These are phyloP conservation scores for Acromyrmex charruanus DNA, from an alignment of 1,140 invertebrate species.

Conservation along the genomic window DNA sequence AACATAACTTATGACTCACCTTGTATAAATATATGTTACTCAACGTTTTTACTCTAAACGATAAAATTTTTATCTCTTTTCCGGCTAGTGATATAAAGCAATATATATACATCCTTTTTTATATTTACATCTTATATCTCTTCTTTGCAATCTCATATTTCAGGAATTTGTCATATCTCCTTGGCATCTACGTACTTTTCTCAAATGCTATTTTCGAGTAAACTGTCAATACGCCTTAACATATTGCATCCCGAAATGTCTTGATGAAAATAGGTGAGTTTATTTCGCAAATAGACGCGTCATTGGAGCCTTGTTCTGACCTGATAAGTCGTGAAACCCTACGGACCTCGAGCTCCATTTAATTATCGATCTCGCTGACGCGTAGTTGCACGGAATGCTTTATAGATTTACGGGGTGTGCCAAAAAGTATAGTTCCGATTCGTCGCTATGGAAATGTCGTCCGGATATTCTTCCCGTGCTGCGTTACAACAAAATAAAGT, in stretches of 20 bases:
- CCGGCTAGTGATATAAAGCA: not conserved
- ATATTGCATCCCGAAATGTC: not conserved
- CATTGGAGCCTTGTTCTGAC: constrained; percentile 2
- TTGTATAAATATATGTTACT: too few relatives aligned
- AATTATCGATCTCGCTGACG: constrained; percentile 67
- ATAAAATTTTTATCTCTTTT: constrained; percentile 27
- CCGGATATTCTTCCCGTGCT: not conserved
- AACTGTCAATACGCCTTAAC: not conserved
- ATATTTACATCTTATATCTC: not conserved
- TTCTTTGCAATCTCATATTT: constrained; percentile 5
- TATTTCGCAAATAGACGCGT: not conserved
- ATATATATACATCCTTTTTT: not conserved
- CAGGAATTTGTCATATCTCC: not conserved
- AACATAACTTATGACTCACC: too few relatives aligned
- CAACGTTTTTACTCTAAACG: not conserved
- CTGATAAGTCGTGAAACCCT: constrained; percentile 62
- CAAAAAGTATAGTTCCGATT: constrained; percentile 22
- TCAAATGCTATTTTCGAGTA: not conserved
- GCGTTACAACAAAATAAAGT: not conserved
- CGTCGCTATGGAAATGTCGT: not conserved
- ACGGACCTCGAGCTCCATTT: constrained; percentile 61
- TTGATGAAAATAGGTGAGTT: constrained; percentile 13
- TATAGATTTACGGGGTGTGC: constrained; percentile 46
- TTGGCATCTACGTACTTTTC: not conserved
- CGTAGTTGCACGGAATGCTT: constrained; percentile 48